Conservation (phyloP, 2,113 vertebrate species). For the Pao palembangensis region DNA sequence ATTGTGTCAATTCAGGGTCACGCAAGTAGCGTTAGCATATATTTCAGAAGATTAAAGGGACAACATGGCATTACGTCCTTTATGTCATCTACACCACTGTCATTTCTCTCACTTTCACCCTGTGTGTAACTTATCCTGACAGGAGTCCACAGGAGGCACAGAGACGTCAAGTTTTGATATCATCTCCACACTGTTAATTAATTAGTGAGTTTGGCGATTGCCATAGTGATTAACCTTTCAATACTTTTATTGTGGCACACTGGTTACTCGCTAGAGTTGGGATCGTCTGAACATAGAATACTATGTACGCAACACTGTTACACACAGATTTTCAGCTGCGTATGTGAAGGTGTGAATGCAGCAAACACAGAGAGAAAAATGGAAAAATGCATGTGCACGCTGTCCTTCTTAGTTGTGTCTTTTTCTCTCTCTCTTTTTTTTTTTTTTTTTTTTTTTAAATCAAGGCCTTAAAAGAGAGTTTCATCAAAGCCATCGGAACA, state of each 20-base stretch:
- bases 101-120: neutral
- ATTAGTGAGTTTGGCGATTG: slow-evolving; percentile 63
- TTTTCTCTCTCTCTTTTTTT: slow-evolving; percentile 7
- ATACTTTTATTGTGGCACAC: slow-evolving; percentile 62
- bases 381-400: too few species aligned
- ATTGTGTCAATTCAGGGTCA: slow-evolving; percentile 19
- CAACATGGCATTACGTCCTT: slow-evolving; percentile 7
- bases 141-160: slow-evolving; percentile 41
- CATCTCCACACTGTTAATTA: slow-evolving; percentile 64
- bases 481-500: slow-evolving; percentile 92
- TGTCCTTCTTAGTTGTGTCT: slow-evolving; percentile 9
- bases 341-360: neutral
- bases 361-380: neutral
- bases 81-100: neutral
- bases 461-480: slow-evolving; percentile 95
- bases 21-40: neutral
- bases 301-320: slow-evolving; percentile 20
- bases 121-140: neutral
- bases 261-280: slow-evolving; percentile 33
- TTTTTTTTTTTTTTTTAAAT: slow-evolving; percentile 11
- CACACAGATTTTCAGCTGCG: too few species aligned
- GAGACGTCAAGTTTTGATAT: slow-evolving; percentile 66
- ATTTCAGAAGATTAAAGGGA: neutral
- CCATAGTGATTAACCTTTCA: slow-evolving; percentile 69
- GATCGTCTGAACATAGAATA: slow-evolving; percentile 35